Conservation (phyloP, 2,888 invertebrate genomes). For the Cepaea hortensis region DNA sequence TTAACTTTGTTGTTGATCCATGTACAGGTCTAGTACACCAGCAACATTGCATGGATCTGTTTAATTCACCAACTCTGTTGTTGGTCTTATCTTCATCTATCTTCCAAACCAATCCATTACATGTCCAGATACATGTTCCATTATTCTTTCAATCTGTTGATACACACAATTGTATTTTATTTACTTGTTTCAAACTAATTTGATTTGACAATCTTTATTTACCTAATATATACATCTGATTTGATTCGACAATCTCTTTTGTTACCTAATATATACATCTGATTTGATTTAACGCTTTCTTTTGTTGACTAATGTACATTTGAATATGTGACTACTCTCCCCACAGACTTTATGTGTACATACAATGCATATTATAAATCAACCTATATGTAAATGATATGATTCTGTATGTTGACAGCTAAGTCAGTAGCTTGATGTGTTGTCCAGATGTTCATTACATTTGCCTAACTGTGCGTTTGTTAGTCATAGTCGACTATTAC, state of each 20-base stretch:
- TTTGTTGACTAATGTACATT: background rate
- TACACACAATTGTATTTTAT: background rate
- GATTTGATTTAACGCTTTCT: background rate
- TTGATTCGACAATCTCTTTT: background rate
- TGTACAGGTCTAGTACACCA: too few relatives aligned
- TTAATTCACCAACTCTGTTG: too few relatives aligned
- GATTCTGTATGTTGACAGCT: background rate
- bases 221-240: background rate
- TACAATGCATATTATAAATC: slow-evolving; percentile 6
- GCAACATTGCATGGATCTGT: too few relatives aligned
- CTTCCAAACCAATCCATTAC: too few relatives aligned
- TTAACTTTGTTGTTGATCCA: too few relatives aligned
- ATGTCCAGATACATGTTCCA: background rate
- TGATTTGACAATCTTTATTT: too few relatives aligned
- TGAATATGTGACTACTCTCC: too few relatives aligned
- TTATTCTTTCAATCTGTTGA: background rate
- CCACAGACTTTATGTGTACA: background rate
- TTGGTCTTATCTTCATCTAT: too few relatives aligned
- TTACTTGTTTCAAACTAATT: slow-evolving; percentile 9
- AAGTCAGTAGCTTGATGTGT: slow-evolving; percentile 37
- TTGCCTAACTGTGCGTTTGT: slow-evolving; percentile 45
- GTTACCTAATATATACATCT: background rate
- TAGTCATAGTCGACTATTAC: slow-evolving; percentile 48
- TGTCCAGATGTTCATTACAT: slow-evolving; percentile 44
- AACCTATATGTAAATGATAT: background rate